These are phyloP conservation scores for Tiliacea aurago DNA, from an alignment of 2,888 invertebrate genomes.

Conservation along the genomic window DNA sequence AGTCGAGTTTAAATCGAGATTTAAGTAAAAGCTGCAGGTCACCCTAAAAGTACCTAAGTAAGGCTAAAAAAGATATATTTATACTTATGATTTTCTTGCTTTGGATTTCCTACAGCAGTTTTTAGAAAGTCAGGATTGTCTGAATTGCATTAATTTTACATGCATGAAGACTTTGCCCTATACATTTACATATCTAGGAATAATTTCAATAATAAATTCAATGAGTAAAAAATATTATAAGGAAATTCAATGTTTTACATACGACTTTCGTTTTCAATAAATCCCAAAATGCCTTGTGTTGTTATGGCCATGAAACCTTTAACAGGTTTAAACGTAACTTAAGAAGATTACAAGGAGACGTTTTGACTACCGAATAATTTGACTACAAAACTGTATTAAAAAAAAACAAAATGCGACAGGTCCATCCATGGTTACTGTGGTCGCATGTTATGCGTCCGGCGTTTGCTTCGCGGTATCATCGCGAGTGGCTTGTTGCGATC, in stretches of 20 bases:
- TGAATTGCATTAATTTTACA: not conserved
- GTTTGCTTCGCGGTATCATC: slow-evolving; percentile 59
- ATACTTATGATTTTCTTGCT: not conserved
- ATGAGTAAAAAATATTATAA: not conserved
- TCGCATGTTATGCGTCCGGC: slow-evolving; percentile 65
- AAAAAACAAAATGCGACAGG: slow-evolving; percentile 6
- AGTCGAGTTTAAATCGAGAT: too few relatives aligned
- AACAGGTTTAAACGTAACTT: not conserved
- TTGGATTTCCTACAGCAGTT: not conserved
- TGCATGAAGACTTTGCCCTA: not conserved
- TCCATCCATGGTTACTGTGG: slow-evolving; percentile 43
- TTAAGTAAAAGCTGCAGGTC: too few relatives aligned
- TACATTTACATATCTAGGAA: not conserved
- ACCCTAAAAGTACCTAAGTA: too few relatives aligned
- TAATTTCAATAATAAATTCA: not conserved
- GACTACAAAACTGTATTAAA: not conserved
- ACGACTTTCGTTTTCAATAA: not conserved
- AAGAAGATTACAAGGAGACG: not conserved
- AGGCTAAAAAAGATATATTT: too few relatives aligned
- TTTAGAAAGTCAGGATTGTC: slow-evolving; percentile 5
- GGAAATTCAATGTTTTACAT: not conserved
- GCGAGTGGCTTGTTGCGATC: slow-evolving; percentile 41
- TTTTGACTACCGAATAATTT: not conserved
- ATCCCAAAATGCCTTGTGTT: not conserved
- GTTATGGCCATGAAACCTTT: not conserved